Conservation (phyloP, 2,113 vertebrate genomes). For the Periophthalmus modestus region DNA sequence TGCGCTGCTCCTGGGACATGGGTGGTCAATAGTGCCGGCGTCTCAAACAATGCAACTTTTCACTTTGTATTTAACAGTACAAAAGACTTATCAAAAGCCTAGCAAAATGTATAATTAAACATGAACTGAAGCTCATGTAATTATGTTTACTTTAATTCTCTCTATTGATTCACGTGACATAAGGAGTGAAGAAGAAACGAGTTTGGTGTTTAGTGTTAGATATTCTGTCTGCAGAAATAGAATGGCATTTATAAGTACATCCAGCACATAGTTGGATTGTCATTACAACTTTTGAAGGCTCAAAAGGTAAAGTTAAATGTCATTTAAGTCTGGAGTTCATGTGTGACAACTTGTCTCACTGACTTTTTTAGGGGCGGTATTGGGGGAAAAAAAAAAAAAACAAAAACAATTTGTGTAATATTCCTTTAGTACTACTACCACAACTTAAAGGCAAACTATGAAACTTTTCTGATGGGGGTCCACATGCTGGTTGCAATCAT, state of each 20-base stretch:
- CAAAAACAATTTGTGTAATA: too few species aligned
- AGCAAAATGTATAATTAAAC: background rate
- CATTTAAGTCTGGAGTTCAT: background rate
- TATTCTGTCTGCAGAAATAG: background rate
- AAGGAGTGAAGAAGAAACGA: background rate
- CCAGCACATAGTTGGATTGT: background rate
- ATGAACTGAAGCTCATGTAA: background rate
- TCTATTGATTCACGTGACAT: background rate
- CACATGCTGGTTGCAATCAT: too few species aligned
- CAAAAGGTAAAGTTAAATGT: background rate
- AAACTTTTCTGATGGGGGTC: too few species aligned
- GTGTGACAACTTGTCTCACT: background rate
- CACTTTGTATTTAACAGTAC: background rate
- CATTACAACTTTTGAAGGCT: slow-evolving; percentile 4
- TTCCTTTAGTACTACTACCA: too few species aligned
- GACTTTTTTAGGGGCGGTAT: background rate
- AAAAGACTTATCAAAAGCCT: background rate
- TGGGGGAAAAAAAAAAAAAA: too few species aligned
- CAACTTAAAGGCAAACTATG: too few species aligned
- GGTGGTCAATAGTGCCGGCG: slow-evolving; percentile 5
- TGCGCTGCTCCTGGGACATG: slow-evolving; percentile 3
- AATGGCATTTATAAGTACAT: background rate
- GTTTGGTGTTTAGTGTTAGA: background rate
- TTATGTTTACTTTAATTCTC: background rate
- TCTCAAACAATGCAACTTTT: background rate